Evolutionary conservation across 1,140 invertebrate species (phyloP), one percentile per base, ranked within the genome.

Genomic region (Harpegnathos saltator): DNA sequence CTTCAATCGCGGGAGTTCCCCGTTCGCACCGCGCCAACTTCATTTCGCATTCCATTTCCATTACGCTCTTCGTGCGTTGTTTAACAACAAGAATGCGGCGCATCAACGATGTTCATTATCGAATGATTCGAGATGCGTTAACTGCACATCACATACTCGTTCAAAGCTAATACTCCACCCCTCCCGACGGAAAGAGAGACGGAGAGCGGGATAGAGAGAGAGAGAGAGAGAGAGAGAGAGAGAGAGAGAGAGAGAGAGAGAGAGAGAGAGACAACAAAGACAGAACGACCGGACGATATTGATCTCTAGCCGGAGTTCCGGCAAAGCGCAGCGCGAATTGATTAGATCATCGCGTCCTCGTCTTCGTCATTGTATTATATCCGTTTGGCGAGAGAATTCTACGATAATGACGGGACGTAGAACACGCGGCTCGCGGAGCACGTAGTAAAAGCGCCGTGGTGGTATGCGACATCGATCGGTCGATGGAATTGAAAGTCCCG

Each of bases 311-410:
- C 74, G 22, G 44, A 29, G 22, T 69, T 69, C 52, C 5, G 26
- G 29, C 7, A 26, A 50, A 11, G 1, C 3, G 65, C 29, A 14
- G 19, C 29, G 50, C 22, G 11, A 78, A 69, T 58, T 26, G 75
- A 78, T 75, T 52, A 15, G 58, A 75, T 58, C 19, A 52, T 44
- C 1, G 65, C 33, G 52, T 69, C 44, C 50, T 38, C 63, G 56
- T 44, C 38, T 3, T 44, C 38, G 7, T 44, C n/a, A 44, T 44
- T 9, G 38, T 44, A 44, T 44, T 44, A 44, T 44, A 44, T 44
- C 38, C 38, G 7, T 44, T 9, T n/a, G n/a, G n/a, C 38, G 38
- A 19, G 56, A 68, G 12, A 19, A 1, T 22, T n/a, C 26, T 12
- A n/a, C 26, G 38, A 74, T 62, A 63, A 65, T 44, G 26, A 54